phyloP scores from a whole-genome alignment of 2,888 invertebrate species.

The Linnaemya vulpina region DNA sequence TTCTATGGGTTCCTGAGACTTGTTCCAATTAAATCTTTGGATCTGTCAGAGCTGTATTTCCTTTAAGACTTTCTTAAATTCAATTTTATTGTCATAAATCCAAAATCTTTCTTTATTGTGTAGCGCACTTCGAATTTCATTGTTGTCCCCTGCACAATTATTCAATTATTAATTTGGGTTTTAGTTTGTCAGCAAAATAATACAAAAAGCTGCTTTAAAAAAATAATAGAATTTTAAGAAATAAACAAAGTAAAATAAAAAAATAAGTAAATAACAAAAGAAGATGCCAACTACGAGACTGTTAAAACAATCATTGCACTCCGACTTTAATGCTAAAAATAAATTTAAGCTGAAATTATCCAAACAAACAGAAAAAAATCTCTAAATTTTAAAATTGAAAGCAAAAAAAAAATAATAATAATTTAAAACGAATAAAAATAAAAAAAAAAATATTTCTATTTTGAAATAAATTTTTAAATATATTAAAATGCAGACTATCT shows the following conservation, averaged over 20 bases:
- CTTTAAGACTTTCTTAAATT: background rate
- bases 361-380: conserved; percentile 36
- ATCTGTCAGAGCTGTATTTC: no score
- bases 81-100: background rate
- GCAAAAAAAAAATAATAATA: conserved; percentile 16
- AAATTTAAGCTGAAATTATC: conserved; percentile 1
- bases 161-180: conserved; percentile 39
- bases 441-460: conserved; percentile 45
- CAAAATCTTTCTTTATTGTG: no score
- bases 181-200: conserved; percentile 41
- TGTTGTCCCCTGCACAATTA: background rate
- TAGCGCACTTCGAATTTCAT: conserved; percentile 13
- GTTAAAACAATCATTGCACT: conserved; percentile 39
- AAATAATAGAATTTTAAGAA: no score
- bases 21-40: no score
- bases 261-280: conserved; percentile 27
- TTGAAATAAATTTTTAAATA: conserved; percentile 10
- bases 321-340: background rate
- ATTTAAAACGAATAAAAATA: no score
- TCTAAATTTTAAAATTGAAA: conserved; percentile 35
- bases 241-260: conserved; percentile 8
- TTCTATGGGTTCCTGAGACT: no score
- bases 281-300: conserved; percentile 36
- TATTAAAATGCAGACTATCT: no score
- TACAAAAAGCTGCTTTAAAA: conserved; percentile 7